These are phyloP conservation scores for Neuroterus valhalla DNA, from an alignment of 1,140 invertebrate genomes.

Conservation along the genomic window DNA sequence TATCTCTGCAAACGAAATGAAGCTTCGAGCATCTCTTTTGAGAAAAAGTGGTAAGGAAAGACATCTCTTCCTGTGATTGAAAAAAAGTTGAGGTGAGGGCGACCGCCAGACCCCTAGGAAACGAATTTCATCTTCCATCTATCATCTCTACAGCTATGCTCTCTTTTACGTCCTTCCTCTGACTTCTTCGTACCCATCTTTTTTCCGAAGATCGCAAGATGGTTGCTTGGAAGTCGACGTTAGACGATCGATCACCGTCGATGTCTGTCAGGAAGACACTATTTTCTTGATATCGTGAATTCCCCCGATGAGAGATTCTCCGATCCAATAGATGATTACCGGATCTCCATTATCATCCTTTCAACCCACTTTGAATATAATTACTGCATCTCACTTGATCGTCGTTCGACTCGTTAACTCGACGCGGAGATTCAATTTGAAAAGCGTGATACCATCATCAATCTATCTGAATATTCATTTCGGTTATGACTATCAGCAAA, in stretches of 20 bases:
- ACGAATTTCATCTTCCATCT: slow-evolving; percentile 21
- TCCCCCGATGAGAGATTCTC: neutral
- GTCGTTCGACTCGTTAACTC: neutral
- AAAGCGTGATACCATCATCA: neutral
- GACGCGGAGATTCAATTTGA: neutral
- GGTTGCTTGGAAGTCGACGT: neutral
- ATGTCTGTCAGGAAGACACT: slow-evolving; percentile 14
- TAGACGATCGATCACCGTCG: slow-evolving; percentile 11
- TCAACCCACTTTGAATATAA: slow-evolving; percentile 11
- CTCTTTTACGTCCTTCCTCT: slow-evolving; percentile 10
- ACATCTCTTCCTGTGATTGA: neutral
- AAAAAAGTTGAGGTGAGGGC: neutral
- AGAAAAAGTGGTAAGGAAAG: neutral
- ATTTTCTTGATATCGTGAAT: slow-evolving; percentile 18
- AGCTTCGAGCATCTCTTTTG: neutral
- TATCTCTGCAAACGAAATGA: neutral
- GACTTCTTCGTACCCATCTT: neutral
- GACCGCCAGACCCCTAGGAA: neutral
- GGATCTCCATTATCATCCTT: neutral
- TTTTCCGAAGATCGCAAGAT: neutral
- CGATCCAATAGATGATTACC: slow-evolving; percentile 8
- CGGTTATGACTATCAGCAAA: neutral
- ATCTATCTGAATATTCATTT: neutral
- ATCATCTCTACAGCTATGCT: slow-evolving; percentile 8
- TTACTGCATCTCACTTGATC: slow-evolving; percentile 8